Evolutionary conservation across 2,113 vertebrate species (phyloP).

Genomic region (Thalassarche chlororhynchos): DNA sequence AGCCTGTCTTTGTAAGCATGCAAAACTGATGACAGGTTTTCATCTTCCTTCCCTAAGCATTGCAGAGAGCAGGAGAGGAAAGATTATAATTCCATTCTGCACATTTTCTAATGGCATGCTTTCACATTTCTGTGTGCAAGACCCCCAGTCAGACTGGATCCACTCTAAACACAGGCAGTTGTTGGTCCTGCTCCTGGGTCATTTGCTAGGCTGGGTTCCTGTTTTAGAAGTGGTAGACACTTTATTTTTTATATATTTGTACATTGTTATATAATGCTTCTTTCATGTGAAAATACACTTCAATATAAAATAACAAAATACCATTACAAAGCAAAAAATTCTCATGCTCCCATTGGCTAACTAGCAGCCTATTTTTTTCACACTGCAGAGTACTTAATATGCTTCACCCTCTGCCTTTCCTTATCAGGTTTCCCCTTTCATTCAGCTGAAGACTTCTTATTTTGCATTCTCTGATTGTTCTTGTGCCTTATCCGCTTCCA

Average conservation of each 20-base stretch:
- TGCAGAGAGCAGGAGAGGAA: neutral
- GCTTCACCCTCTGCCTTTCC: neutral
- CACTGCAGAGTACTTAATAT: neutral
- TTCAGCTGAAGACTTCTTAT: neutral
- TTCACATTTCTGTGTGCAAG: neutral
- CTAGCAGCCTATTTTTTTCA: neutral
- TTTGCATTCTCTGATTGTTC: conserved; percentile 3
- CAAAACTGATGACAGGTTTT: neutral
- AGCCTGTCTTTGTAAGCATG: neutral
- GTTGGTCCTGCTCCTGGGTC: neutral
- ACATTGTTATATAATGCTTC: neutral
- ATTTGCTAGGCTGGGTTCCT: neutral
- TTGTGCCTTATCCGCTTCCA: neutral
- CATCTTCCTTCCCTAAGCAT: neutral
- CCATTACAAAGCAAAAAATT: neutral
- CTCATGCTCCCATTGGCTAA: neutral
- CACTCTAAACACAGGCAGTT: neutral
- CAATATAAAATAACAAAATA: neutral
- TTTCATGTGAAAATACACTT: neutral
- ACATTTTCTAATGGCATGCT: neutral
- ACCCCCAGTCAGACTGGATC: neutral
- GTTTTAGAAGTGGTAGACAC: neutral
- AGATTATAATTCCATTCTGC: neutral
- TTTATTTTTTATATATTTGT: neutral
- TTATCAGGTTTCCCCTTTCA: conserved; percentile 27